Evolutionary conservation across 2,113 vertebrate species (phyloP).

Genomic region (Cervus canadensis): DNA sequence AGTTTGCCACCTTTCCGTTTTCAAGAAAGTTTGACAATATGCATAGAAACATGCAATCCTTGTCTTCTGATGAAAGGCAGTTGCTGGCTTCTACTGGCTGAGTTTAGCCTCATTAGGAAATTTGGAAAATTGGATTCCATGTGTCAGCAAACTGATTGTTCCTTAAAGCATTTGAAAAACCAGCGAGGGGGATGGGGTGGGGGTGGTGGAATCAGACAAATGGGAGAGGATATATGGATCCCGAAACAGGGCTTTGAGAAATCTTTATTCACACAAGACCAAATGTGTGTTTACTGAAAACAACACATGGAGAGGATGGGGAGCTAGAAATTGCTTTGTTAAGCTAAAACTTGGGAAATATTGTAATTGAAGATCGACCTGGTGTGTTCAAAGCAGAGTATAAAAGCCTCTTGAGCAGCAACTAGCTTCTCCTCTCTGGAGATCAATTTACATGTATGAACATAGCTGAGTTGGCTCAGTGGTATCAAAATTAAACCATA

Average conservation of each 20-base stretch:
- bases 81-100: constrained; percentile 2
- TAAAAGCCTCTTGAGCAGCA: constrained; percentile 12
- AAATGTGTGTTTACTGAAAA: constrained; percentile 66
- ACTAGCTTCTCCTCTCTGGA: constrained; percentile 31
- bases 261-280: constrained; percentile 46
- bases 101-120: constrained; percentile 29
- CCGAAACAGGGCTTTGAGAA: constrained; percentile 46
- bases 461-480: not conserved
- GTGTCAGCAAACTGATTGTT: constrained; percentile 19
- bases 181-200: not conserved
- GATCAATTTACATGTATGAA: not conserved
- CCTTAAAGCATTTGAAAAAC: constrained; percentile 28
- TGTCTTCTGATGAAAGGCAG: not conserved
- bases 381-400: constrained; percentile 24
- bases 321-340: constrained; percentile 54
- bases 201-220: constrained; percentile 19
- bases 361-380: not conserved
- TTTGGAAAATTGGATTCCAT: not conserved
- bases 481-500: not conserved
- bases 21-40: not conserved
- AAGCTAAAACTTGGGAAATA: not conserved
- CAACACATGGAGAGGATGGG: not conserved
- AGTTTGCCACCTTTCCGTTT: constrained; percentile 1
- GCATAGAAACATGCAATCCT: not conserved
- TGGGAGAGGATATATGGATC: not conserved